Evolutionary conservation across 2,113 vertebrate genomes (phyloP).

Genomic region (Dolichotis patagonum): DNA sequence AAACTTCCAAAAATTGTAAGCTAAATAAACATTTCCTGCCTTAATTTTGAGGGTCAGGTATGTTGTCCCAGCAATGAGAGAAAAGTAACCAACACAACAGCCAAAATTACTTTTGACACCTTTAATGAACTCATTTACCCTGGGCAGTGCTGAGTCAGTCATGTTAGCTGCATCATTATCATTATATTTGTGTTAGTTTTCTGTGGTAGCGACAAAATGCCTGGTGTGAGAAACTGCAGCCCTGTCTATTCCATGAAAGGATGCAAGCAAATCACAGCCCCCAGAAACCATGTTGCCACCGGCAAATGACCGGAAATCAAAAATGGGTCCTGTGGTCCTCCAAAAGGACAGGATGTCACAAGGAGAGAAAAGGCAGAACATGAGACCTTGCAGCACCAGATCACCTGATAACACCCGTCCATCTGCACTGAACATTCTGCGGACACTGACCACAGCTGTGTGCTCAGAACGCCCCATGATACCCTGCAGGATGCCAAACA

Average conservation of each 20-base stretch:
- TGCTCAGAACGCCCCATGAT: too few relatives aligned
- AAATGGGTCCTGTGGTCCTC: too few relatives aligned
- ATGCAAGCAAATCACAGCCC: neutral
- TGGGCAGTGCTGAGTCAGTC: neutral
- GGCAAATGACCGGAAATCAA: too few relatives aligned
- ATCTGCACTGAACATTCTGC: neutral
- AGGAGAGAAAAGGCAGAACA: too few relatives aligned
- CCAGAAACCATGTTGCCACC: too few relatives aligned
- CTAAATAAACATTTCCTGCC: too few relatives aligned
- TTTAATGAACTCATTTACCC: neutral
- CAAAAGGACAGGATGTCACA: too few relatives aligned
- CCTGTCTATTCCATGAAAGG: neutral
- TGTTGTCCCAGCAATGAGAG: too few relatives aligned
- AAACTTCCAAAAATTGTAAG: too few relatives aligned
- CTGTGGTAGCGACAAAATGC: neutral
- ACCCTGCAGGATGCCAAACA: too few relatives aligned
- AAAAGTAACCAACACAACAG: neutral
- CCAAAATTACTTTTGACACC: neutral
- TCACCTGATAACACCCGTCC: neutral
- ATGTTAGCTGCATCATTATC: neutral
- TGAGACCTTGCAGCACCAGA: too few relatives aligned
- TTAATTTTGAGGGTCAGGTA: too few relatives aligned
- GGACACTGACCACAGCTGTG: neutral
- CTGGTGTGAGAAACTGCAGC: neutral
- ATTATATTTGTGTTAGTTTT: neutral